These are phyloP conservation scores for Carettochelys insculpta DNA, from an alignment of 2,113 vertebrate species.

Conservation along the genomic window DNA sequence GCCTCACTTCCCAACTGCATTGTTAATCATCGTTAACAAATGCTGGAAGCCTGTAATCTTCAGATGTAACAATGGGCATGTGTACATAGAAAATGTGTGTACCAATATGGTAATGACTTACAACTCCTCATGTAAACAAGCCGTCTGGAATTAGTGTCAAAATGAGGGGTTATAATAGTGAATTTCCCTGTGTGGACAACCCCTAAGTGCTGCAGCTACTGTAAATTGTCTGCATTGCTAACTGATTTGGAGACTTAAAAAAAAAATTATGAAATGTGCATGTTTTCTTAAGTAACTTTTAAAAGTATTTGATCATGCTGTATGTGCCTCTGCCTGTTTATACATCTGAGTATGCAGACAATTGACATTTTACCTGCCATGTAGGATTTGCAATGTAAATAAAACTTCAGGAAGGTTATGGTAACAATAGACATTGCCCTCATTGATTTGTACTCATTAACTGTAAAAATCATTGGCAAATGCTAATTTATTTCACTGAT, in stretches of 20 bases:
- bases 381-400: not conserved
- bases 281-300: not conserved
- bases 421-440: not conserved
- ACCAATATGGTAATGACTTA: not conserved
- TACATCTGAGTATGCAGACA: not conserved
- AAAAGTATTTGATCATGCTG: accelerated
- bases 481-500: not conserved
- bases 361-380: not conserved
- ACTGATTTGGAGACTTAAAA: not conserved
- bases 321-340: not conserved
- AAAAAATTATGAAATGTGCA: not conserved
- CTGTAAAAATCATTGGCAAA: not conserved
- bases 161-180: accelerated
- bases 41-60: not conserved
- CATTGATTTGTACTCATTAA: not conserved
- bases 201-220: not conserved
- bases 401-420: accelerated
- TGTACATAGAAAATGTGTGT: not conserved
- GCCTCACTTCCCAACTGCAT: accelerated
- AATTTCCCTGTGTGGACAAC: not conserved
- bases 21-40: not conserved
- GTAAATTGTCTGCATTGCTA: not conserved
- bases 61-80: not conserved
- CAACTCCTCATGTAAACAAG: not conserved
- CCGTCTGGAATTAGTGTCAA: not conserved